Conservation (phyloP, 2,888 invertebrate species). For the Mesorhabditis belari region DNA sequence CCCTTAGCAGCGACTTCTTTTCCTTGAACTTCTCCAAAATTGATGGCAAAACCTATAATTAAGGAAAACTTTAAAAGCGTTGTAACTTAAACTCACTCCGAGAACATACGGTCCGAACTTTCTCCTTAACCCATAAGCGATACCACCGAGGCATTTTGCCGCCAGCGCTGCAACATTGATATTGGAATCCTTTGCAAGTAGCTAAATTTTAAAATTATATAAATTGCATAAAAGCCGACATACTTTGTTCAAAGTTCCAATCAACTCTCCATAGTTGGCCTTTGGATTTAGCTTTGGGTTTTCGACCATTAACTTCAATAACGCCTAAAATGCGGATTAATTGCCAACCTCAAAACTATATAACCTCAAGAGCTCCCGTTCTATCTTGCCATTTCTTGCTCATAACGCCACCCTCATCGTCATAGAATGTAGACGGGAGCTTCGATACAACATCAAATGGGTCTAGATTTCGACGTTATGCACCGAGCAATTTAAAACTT, state of each 20-base stretch:
- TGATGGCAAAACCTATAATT: too few relatives aligned
- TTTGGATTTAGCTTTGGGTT: slow-evolving; percentile 75
- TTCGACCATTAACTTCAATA: slow-evolving; percentile 59
- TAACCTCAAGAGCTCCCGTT: slow-evolving; percentile 67
- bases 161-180: slow-evolving; percentile 83
- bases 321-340: slow-evolving; percentile 71
- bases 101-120: slow-evolving; percentile 74
- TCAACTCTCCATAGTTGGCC: slow-evolving; percentile 91
- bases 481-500: too few relatives aligned
- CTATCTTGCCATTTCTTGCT: slow-evolving; percentile 90
- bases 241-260: too few relatives aligned
- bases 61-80: slow-evolving; percentile 8
- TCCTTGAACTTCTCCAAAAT: slow-evolving; percentile 94
- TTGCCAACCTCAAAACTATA: too few relatives aligned
- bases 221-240: too few relatives aligned
- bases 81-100: slow-evolving; percentile 57
- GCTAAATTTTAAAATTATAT: too few relatives aligned
- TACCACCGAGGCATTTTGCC: slow-evolving; percentile 71
- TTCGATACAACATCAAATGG: slow-evolving; percentile 87
- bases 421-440: slow-evolving; percentile 85
- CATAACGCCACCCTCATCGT: too few relatives aligned
- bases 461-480: too few relatives aligned
- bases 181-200: slow-evolving; percentile 86
- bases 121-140: slow-evolving; percentile 79
- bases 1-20: slow-evolving; percentile 83